Evolutionary conservation across 2,113 vertebrate species (phyloP), one percentile per base, ranked within the genome.

Genomic region (Bambusicola thoracicus): DNA sequence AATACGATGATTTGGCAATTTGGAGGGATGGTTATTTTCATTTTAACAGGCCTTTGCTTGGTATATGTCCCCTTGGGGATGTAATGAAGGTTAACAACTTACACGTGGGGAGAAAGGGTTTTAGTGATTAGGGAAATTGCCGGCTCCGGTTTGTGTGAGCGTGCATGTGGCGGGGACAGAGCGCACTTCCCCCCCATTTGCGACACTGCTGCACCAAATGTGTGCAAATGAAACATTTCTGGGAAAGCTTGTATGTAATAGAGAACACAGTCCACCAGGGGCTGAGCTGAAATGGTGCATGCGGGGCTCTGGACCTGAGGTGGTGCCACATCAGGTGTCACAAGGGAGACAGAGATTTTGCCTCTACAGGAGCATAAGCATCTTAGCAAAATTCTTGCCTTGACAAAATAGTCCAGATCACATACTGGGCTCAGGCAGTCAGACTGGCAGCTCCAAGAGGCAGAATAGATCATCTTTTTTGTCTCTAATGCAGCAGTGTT

Each of bases 11-110:
- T 80, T 74, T 95, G 84, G 84, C 95, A 94, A 84, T 93, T 94
- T 87, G 80, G 81, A 90, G 93, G 94, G 93, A 92, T 92, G 94
- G 84, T 95, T 96, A 96, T 93, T 97, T 97, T 97, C 94, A 77
- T 96, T 97, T 96, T 96, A 96, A 96, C 84, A 95, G 87, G 74
- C 79, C 81, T 96, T 94, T 97, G 95, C 87, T 96, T 97, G 87
- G 92, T 62, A 74, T 83, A 65, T 87, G 85, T 94, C 85, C 96
- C 91, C 91, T 95, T 89, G 61, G 93, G 95, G 95, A 96, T 84
- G 48, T 22, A 87, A 93, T 58, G 70, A 96, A 87, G 85, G 85
- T 94, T 97, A 97, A 97, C 97, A 95, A 97, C 91, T 87, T 95
- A 83, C 95, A 96, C 46, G 65, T 87, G 94, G 91, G 92, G 92